These are phyloP conservation scores for Ammodytes marinus DNA, from an alignment of 2,113 vertebrate species.

Conservation along the genomic window DNA sequence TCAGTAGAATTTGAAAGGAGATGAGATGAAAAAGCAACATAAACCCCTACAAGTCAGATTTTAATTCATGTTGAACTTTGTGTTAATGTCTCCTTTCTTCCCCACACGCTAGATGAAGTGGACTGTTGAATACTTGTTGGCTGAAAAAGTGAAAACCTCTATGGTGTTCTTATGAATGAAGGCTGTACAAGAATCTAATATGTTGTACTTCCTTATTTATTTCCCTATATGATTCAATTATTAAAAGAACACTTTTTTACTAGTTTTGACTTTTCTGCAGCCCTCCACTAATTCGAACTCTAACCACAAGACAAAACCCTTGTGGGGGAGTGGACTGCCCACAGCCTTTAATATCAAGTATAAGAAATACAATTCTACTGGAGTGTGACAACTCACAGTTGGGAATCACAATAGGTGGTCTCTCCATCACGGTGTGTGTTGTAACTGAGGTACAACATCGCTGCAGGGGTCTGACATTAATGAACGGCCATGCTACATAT, in stretches of 20 bases:
- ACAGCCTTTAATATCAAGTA: conserved; percentile 43
- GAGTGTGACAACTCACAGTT: conserved; percentile 66
- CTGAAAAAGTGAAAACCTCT: background rate
- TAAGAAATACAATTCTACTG: conserved; percentile 58
- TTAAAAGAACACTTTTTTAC: conserved; percentile 1
- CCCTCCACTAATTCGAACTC: conserved; percentile 26
- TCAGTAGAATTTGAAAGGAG: conserved; percentile 24
- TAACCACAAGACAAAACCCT: conserved; percentile 56
- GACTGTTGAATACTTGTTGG: background rate
- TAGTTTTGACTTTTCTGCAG: conserved; percentile 2
- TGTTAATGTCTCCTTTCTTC: conserved; percentile 1
- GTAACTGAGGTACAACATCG: conserved; percentile 18
- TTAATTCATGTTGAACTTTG: conserved; percentile 12
- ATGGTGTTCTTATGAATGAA: background rate
- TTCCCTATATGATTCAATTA: background rate
- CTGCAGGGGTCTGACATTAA: conserved; percentile 55
- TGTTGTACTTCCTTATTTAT: background rate
- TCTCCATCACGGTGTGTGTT: conserved; percentile 24
- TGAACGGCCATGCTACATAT: conserved; percentile 42
- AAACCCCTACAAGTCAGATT: conserved; percentile 34
- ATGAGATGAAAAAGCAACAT: conserved; percentile 21
- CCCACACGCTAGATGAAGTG: background rate
- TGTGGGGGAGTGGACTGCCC: conserved; percentile 30
- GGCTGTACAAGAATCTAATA: background rate
- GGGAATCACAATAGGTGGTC: conserved; percentile 55